A percentile compares a stretch with the other conserved stretches of the same genome.
Conservation (phyloP, 2,888 invertebrate genomes). For the Tipula unca region DNA sequence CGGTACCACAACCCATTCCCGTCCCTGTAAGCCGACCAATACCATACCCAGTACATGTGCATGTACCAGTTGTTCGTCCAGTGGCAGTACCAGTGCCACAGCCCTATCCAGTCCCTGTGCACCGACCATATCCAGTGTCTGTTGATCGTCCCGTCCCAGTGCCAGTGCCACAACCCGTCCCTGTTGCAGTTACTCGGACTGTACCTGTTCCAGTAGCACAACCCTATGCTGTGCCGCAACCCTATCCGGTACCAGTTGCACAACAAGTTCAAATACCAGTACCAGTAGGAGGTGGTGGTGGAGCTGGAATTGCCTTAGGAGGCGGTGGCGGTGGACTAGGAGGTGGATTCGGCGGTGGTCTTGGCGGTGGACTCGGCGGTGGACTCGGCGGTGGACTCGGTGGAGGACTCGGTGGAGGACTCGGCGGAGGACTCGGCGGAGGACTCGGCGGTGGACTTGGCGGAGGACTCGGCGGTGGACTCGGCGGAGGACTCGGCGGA, state of each 20-base stretch:
- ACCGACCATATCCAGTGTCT: conserved; percentile 19
- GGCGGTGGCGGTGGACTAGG: neutral
- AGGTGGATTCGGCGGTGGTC: neutral
- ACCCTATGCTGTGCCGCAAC: conserved; percentile 24
- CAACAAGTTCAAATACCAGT: conserved; percentile 21
- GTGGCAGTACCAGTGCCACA: conserved; percentile 18
- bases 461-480: neutral
- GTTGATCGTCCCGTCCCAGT: conserved; percentile 21
- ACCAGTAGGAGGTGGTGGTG: conserved; percentile 17
- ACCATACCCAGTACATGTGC: neutral
- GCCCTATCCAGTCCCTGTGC: neutral
- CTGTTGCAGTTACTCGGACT: neutral
- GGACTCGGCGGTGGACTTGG: neutral
- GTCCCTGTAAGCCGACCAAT: conserved; percentile 14
- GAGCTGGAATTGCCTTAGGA: neutral
- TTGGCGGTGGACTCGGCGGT: neutral
- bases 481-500: no score
- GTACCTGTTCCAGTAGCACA: conserved; percentile 23
- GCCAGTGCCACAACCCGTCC: conserved; percentile 20
- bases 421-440: neutral
- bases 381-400: neutral
- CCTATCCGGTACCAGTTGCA: conserved; percentile 23
- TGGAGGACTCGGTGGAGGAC: neutral
- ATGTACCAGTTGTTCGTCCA: conserved; percentile 22
- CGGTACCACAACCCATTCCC: neutral